phyloP scores from a whole-genome alignment of 2,888 invertebrate genomes.

The Dinocampus coccinellae region DNA sequence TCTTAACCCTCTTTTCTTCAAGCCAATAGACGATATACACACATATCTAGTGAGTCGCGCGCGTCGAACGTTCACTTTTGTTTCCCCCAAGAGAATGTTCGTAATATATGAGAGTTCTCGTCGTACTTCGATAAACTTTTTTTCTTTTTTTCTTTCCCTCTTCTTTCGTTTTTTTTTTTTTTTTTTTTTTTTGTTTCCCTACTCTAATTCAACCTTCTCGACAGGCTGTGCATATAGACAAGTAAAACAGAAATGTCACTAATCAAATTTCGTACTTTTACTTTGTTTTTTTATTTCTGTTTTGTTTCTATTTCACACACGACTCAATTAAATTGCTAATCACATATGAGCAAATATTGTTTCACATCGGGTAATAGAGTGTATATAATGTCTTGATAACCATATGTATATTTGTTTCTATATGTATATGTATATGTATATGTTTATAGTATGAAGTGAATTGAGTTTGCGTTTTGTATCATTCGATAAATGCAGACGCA shows the following conservation, averaged over 20 bases:
- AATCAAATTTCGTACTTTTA: background rate
- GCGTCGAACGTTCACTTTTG: slow-evolving; percentile 39
- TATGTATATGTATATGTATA: too few species aligned
- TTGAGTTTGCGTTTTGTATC: slow-evolving; percentile 19
- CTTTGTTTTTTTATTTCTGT: slow-evolving; percentile 38
- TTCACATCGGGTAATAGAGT: too few species aligned
- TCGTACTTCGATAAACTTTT: slow-evolving; percentile 43
- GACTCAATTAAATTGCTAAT: slow-evolving; percentile 1
- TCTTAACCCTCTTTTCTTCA: background rate
- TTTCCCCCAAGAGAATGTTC: slow-evolving; percentile 46
- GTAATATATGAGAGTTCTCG: slow-evolving; percentile 52
- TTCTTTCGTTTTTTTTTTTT: too few species aligned
- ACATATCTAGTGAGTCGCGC: slow-evolving; percentile 19
- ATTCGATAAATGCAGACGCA: slow-evolving; percentile 22
- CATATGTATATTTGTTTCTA: too few species aligned
- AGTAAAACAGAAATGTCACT: too few species aligned
- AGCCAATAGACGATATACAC: background rate
- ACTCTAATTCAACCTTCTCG: too few species aligned
- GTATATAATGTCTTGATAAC: too few species aligned
- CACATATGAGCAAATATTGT: too few species aligned
- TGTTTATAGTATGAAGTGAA: too few species aligned
- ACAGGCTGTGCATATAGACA: too few species aligned
- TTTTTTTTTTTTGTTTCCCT: too few species aligned
- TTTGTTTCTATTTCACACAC: slow-evolving; percentile 15
- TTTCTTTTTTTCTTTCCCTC: too few species aligned